Conservation (phyloP, 2,113 vertebrate species). For the Irena cyanogastra region DNA sequence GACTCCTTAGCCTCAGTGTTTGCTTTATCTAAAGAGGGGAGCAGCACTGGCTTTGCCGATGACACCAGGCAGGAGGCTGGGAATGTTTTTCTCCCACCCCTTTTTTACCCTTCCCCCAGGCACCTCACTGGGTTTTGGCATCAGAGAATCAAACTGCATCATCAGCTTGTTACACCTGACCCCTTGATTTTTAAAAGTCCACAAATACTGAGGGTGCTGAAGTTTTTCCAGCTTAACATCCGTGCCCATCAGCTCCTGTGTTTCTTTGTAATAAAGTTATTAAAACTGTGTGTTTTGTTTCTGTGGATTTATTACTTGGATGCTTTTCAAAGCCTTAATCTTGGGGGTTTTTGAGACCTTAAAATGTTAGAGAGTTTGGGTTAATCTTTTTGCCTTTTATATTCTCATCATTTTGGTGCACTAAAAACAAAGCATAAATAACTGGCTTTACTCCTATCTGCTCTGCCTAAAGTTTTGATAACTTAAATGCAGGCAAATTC, state of each 20-base stretch:
- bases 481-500: constrained; percentile 24
- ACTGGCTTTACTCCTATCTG: constrained; percentile 46
- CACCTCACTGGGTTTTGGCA: background rate
- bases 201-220: background rate
- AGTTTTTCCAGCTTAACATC: background rate
- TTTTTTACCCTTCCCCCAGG: background rate
- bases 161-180: background rate
- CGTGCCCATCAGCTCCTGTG: background rate
- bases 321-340: constrained; percentile 26
- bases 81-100: background rate
- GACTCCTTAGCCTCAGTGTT: background rate
- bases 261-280: constrained; percentile 2
- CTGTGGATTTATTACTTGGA: constrained; percentile 37
- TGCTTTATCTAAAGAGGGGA: background rate
- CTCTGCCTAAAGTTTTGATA: constrained; percentile 29
- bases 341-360: background rate
- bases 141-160: background rate
- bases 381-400: constrained; percentile 33
- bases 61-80: background rate
- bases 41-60: background rate
- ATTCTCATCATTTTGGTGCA: constrained; percentile 9
- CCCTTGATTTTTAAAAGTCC: background rate
- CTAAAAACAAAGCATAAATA: constrained; percentile 41
- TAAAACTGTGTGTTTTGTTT: background rate
- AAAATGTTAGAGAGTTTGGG: background rate